Evolutionary conservation across 2,888 invertebrate genomes (phyloP).

Genomic region (Metopia argyrocephala): DNA sequence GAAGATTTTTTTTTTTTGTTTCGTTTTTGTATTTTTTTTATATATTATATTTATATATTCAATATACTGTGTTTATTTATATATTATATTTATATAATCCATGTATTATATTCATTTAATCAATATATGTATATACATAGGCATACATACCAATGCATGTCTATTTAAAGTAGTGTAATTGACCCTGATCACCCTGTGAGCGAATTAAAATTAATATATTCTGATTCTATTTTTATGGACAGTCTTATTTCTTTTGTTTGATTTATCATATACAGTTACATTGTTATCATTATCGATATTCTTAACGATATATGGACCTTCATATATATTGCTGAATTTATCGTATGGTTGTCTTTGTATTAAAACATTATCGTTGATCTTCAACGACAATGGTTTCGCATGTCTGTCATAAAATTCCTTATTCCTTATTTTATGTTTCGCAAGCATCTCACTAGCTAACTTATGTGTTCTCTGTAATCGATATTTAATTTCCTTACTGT

Average conservation of each 20-base stretch:
- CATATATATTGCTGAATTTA: neutral
- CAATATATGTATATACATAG: too few relatives aligned
- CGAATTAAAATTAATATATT: too few relatives aligned
- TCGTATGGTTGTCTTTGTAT: neutral
- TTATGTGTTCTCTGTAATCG: conserved; percentile 7
- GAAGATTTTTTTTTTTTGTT: too few relatives aligned
- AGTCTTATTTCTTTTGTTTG: neutral
- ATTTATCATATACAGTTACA: neutral
- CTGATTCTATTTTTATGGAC: neutral
- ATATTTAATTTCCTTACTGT: conserved; percentile 15
- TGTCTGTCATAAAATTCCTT: conserved; percentile 9
- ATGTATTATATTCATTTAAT: too few relatives aligned
- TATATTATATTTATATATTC: too few relatives aligned
- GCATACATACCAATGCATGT: too few relatives aligned
- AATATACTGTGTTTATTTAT: too few relatives aligned
- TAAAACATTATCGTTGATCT: neutral
- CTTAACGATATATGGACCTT: conserved; percentile 4
- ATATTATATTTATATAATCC: too few relatives aligned
- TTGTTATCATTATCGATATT: neutral
- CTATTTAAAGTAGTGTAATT: too few relatives aligned
- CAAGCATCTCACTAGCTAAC: neutral
- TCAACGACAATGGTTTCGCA: conserved; percentile 1
- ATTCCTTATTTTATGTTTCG: conserved; percentile 17
- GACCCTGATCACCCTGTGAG: too few relatives aligned
- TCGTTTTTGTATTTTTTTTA: too few relatives aligned